Evolutionary conservation across 1,140 invertebrate genomes (phyloP), one percentile per base, ranked within the genome.

Genomic region (Stegodyphus dumicola): DNA sequence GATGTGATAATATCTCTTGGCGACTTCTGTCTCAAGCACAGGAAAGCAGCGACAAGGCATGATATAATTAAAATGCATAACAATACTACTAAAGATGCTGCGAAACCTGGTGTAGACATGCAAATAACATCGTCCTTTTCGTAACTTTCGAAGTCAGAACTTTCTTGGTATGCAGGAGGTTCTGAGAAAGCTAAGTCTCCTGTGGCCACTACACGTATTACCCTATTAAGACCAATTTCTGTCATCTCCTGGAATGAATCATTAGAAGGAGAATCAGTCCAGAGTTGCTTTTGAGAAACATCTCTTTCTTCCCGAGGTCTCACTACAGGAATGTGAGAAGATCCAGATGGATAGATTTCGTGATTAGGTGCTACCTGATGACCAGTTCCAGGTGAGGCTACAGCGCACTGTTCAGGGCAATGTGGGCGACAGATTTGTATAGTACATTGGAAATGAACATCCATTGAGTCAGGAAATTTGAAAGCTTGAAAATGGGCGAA

Each of bases 41-140:
- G 92, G 87, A 96, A 95, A 4, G 95, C 94, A 48, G 96, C 97
- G 64, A 96, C 92, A 7, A 96, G 91, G 89, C 95, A 97, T 6
- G 96, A 96, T 56, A 94, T 93, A 33, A 97, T 90, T 70, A 97
- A 91, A 70, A 96, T 94, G 66, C 93, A 94, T 49, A 97, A 91
- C 7, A 97, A 92, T 11, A 97, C 92, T 49, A 96, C 93, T 9
- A 97, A 91, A 13, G 95, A 96, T 9, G 95, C 94, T 52, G 95
- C 94, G 89, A 97, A 97, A 1, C 96, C 95, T 13, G 95, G 94
- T 5, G 96, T 96, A 0, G 96, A 97, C 95, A 98, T 97, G 90
- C 96, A 98, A 77, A 98, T 96, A 87, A 96, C 91, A 17, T 93
- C 93, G n/a, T 80, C 80, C 6, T 67, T 84, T 67, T 79, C 77